phyloP scores from a whole-genome alignment of 2,797 vertebrate species.

The Alca torda region DNA sequence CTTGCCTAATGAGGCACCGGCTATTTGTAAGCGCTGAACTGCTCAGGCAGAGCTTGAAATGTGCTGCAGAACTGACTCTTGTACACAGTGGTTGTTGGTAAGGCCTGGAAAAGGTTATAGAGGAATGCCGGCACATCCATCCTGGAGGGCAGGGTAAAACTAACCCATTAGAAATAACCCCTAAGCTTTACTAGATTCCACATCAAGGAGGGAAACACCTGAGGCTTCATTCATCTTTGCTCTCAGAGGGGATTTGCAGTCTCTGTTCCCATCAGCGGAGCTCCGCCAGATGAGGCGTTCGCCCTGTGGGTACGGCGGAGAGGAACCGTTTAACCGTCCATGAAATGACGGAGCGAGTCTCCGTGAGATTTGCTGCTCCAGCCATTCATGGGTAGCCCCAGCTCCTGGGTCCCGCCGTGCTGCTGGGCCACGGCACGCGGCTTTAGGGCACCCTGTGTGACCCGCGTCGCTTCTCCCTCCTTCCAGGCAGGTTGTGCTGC shows the following conservation, averaged over 20 bases:
- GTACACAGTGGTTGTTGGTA: rapidly evolving
- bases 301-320: rapidly evolving
- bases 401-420: rapidly evolving
- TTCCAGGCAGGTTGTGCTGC: rapidly evolving
- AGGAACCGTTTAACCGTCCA: not conserved
- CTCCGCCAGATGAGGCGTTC: not conserved
- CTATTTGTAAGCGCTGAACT: not conserved
- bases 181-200: not conserved
- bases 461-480: rapidly evolving
- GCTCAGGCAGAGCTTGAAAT: not conserved
- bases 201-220: not conserved
- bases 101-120: not conserved
- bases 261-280: not conserved
- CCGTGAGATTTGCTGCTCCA: not conserved
- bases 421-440: rapidly evolving
- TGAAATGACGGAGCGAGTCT: not conserved
- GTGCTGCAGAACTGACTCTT: not conserved
- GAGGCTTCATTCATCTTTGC: not conserved
- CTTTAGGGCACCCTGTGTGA: not conserved
- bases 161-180: not conserved
- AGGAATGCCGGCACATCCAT: not conserved
- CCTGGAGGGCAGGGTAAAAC: not conserved
- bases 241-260: not conserved
- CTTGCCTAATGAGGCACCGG: not conserved
- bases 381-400: rapidly evolving